Evolutionary conservation across 2,113 vertebrate genomes (phyloP).

Genomic region (Atlantisia rogersi): DNA sequence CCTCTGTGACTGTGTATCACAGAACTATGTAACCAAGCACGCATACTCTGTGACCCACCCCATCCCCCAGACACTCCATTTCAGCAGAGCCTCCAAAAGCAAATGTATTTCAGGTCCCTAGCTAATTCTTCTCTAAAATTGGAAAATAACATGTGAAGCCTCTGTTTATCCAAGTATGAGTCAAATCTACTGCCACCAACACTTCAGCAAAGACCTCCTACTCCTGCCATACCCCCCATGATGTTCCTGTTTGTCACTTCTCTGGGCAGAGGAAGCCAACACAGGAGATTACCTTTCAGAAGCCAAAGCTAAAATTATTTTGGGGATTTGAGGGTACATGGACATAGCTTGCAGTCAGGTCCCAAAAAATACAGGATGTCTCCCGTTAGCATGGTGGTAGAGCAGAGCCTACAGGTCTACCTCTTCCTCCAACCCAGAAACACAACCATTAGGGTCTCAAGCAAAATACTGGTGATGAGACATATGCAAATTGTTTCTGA

Average conservation of each 20-base stretch:
- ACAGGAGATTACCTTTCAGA: not conserved
- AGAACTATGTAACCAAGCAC: fast-evolving
- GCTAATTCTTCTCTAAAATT: not conserved
- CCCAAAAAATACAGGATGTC: not conserved
- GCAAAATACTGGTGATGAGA: not conserved
- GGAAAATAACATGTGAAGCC: not conserved
- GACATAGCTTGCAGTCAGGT: not conserved
- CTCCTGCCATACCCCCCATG: not conserved
- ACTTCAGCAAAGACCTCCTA: not conserved
- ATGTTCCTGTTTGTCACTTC: not conserved
- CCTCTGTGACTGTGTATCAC: not conserved
- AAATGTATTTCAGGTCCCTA: not conserved
- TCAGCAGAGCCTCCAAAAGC: not conserved
- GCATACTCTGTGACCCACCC: fast-evolving
- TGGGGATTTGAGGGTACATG: fast-evolving
- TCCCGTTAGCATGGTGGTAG: too few relatives aligned
- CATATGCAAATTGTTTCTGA: not conserved
- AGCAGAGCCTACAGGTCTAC: not conserved
- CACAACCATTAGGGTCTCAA: not conserved
- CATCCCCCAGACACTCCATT: fast-evolving
- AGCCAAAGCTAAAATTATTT: not conserved
- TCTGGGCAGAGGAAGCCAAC: not conserved
- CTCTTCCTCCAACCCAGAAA: not conserved
- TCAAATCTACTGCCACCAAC: not conserved
- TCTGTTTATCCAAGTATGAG: not conserved